A percentile compares a stretch with the other conserved stretches of the same genome.
phyloP scores from a whole-genome alignment of 2,888 invertebrate genomes.

The Oscheius sp. region DNA sequence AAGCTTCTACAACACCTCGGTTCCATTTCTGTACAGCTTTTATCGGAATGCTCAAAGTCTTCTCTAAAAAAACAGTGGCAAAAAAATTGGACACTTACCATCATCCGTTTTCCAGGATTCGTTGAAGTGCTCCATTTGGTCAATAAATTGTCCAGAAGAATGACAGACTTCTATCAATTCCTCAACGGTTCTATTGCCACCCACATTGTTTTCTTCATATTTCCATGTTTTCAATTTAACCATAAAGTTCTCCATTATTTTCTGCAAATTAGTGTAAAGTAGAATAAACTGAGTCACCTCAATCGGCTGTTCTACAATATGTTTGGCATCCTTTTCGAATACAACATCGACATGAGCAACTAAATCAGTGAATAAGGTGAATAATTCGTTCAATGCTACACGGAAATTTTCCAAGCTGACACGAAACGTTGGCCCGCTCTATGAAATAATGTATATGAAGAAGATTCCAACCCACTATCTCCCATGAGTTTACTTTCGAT shows the following conservation, averaged over 20 bases:
- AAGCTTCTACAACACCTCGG: slow-evolving; percentile 8
- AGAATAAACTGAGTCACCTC: no score
- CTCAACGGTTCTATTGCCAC: slow-evolving; percentile 16
- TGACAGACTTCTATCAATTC: slow-evolving; percentile 33
- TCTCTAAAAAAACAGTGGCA: background rate
- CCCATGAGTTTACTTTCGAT: slow-evolving; percentile 17
- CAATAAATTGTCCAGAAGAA: slow-evolving; percentile 33
- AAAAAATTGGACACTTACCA: background rate
- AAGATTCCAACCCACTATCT: slow-evolving; percentile 1
- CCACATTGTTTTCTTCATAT: background rate
- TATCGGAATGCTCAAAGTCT: background rate
- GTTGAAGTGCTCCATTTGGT: slow-evolving; percentile 33
- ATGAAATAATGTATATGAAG: background rate
- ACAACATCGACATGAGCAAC: background rate
- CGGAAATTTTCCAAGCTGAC: slow-evolving; percentile 23
- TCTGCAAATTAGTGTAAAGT: no score
- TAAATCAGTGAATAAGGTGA: slow-evolving; percentile 17
- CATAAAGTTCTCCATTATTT: slow-evolving; percentile 34
- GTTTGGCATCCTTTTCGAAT: slow-evolving; percentile 2
- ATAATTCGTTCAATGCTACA: slow-evolving; percentile 8
- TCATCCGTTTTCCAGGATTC: slow-evolving; percentile 5
- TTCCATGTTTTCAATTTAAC: slow-evolving; percentile 36
- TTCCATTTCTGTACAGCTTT: slow-evolving; percentile 11
- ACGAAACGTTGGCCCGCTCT: slow-evolving; percentile 27
- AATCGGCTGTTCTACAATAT: slow-evolving; percentile 19